phyloP scores from a whole-genome alignment of 2,888 invertebrate genomes.

The Didymodactylos carnosus region DNA sequence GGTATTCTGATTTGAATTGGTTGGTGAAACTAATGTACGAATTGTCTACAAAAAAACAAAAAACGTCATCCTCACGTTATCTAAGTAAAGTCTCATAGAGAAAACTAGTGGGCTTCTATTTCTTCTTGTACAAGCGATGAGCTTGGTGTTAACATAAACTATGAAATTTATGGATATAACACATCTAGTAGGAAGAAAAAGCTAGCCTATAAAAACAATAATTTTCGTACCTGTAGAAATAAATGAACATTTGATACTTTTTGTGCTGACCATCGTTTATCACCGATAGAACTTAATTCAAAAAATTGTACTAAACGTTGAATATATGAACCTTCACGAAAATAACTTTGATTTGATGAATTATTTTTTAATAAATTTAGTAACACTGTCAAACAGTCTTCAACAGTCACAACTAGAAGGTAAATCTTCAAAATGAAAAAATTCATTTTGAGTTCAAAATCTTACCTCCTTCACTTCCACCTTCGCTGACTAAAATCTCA shows the following conservation, averaged over 20 bases:
- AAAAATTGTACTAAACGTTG: slow-evolving; percentile 74
- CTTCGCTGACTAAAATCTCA: slow-evolving; percentile 74
- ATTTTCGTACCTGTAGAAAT: slow-evolving; percentile 51
- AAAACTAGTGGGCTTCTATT: no score
- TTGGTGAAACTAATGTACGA: slow-evolving; percentile 72
- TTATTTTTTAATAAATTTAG: slow-evolving; percentile 80
- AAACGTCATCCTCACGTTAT: not conserved
- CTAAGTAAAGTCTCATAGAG: not conserved
- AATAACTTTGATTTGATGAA: slow-evolving; percentile 88
- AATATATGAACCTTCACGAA: slow-evolving; percentile 89
- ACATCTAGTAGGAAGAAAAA: no score
- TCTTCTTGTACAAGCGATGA: no score
- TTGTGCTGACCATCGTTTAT: slow-evolving; percentile 62
- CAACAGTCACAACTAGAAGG: slow-evolving; percentile 61
- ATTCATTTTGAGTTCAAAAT: not conserved
- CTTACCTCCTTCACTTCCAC: slow-evolving; percentile 66
- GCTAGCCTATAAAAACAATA: not conserved
- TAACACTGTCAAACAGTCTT: slow-evolving; percentile 81
- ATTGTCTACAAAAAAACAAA: slow-evolving; percentile 39
- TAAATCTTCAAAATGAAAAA: not conserved
- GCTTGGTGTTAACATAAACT: no score
- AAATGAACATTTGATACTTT: slow-evolving; percentile 77
- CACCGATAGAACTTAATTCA: slow-evolving; percentile 28
- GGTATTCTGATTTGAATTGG: slow-evolving; percentile 62
- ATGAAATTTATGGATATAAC: no score